Evolutionary conservation across 2,113 vertebrate species (phyloP), one percentile per base, ranked within the genome.

Genomic region (Rafetus swinhoei): DNA sequence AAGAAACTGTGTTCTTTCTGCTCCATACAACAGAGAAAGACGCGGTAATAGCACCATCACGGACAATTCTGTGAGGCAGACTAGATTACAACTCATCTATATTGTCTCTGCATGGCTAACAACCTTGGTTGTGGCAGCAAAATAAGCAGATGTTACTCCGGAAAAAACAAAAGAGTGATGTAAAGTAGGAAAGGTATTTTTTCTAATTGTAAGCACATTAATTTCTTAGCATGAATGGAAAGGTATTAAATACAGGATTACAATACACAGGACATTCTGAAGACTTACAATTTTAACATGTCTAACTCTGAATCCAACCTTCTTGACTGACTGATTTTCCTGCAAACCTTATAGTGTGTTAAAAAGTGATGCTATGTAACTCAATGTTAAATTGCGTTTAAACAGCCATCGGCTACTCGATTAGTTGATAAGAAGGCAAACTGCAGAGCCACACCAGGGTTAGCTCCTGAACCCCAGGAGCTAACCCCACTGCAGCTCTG

Each of bases 91-190:
- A 35, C 22, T 55, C 76, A 19, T 50, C 29, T 22, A 18, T 13
- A 59, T 53, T 7, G 3, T 1, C 32, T 59, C 12, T 12, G 45
- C 24, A 22, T 35, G 32, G 52, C 53, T 53, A 52, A 25, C 1
- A 79, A 8, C 29, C 18, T 65, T n/a, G 35, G 10, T 86, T 59
- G 21, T 1, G 5, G 24, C 16, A n/a, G 52, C 24, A 76, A 56
- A 85, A 9, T 22, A 80, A 77, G 16, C 1, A 0, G 65, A 1
- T 0, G n/a, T 27, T 24, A 7, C 6, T 27, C 39, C 6, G 1
- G 80, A 87, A 69, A 69, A 76, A n/a, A 74, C 32, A 60, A 84
- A 87, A 3, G 14, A 35, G 24, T 9, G 39, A 5, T 4, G 13
- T 12, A 79, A 29, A n/a, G 76, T 52, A 1, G 53, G 72, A 76